A percentile compares a stretch with the other conserved stretches of the same genome.
Evolutionary conservation across 2,888 invertebrate genomes (phyloP).

Genomic region (Celastrina argiolus): DNA sequence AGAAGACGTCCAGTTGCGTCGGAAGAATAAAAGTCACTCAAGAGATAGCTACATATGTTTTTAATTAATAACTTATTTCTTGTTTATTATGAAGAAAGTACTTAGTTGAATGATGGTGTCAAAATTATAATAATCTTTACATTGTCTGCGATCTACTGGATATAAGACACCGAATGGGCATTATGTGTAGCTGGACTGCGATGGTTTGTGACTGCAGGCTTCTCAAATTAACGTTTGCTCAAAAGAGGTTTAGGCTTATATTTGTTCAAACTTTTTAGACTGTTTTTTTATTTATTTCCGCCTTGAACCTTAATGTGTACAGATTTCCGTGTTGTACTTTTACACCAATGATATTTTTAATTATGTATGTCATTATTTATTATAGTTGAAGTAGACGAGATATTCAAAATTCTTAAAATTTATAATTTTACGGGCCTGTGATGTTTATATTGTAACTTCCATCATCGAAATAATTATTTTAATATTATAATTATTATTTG

Average conservation of each 20-base stretch:
- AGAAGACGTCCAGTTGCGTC: neutral
- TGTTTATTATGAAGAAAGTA: too few species aligned
- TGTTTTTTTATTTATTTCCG: neutral
- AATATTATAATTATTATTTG: too few species aligned
- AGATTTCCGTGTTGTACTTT: neutral
- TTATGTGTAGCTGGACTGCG: neutral
- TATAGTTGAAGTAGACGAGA: neutral
- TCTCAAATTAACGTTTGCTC: neutral
- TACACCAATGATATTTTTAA: constrained; percentile 10
- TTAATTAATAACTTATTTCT: too few species aligned
- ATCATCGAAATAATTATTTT: too few species aligned
- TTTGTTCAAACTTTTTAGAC: neutral
- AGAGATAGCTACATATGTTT: neutral
- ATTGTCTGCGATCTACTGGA: neutral
- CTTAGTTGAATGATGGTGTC: neutral
- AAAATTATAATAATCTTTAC: neutral
- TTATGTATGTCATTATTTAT: neutral
- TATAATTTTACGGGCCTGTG: too few species aligned
- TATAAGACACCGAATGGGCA: neutral
- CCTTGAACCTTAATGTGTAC: too few species aligned
- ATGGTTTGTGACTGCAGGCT: neutral
- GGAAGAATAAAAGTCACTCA: neutral
- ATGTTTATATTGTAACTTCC: too few species aligned
- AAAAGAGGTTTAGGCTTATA: neutral
- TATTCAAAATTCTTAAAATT: neutral